Base-by-base conservation (phyloP, 2,797 vertebrate genomes). In the Oryzias sinensis region DNA sequence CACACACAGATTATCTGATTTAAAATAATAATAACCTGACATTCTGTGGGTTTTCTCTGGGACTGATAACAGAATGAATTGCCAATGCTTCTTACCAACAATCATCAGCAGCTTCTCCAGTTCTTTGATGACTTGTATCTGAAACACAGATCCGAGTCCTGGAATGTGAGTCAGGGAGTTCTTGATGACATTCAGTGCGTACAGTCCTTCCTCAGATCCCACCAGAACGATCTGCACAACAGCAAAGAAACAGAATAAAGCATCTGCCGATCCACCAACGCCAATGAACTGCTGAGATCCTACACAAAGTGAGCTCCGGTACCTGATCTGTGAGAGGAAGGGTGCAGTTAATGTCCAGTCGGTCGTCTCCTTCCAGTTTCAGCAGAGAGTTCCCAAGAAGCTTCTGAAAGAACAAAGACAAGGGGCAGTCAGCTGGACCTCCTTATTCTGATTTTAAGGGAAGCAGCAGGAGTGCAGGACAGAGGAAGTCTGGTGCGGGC, bases 261-360 rank as follows among this genome's bases (percentile, higher is more conserved):
- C 16, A 25, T n/a, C 16, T 18, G 14, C 18, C 17, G 17, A 20
- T 37, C 9, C 9, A 37, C 27, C 27, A 27, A 27, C 5, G 2
- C 33, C 9, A 9, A 37, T 37, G 33, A 44, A 44, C 8, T 20
- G 2, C 18, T 9, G 43, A n/a, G 6, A 45, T 37, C 9, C 33
- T 13, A 13, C 33, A 45, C 5, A 18, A 9, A 7, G 1, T 4
- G 11, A 9, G 44, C 2, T 47, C 16, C 24, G 46, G 25, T 88
- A 98, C 97, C 96, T 98, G 97, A 76, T 99, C 97, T 5, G 96
- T 98, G 75, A 99, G 95, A 11, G 97, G 97, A 64, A 98, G 92
- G 0, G 97, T 98, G 85, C 97, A 99, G 86, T 99, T 99, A 72
- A 99, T 98, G 73, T 99, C 97, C 72, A 99, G 90, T 18, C 97